Evolutionary conservation across 2,797 vertebrate species (phyloP).

Genomic region (Sebastes matsubarae): DNA sequence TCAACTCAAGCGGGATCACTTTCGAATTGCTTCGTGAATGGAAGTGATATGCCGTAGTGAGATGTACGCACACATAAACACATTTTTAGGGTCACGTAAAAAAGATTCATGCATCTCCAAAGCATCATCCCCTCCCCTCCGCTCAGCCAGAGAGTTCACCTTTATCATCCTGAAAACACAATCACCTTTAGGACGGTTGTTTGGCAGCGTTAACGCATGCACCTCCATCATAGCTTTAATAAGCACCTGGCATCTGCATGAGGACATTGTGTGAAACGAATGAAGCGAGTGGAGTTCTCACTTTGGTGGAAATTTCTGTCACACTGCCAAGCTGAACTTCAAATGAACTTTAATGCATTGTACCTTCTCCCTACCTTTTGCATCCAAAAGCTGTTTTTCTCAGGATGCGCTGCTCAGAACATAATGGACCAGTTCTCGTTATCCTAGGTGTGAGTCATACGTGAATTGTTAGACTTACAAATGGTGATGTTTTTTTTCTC

Average conservation of each 20-base stretch:
- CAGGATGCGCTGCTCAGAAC: background rate
- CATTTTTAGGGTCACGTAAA: background rate
- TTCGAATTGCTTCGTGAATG: slow-evolving; percentile 40
- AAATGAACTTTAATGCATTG: slow-evolving; percentile 37
- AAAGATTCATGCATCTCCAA: background rate
- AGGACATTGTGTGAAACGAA: slow-evolving; percentile 2
- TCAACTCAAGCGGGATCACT: slow-evolving; percentile 37
- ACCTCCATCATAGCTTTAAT: slow-evolving; percentile 2
- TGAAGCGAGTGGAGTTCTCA: background rate
- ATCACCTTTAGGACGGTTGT: background rate
- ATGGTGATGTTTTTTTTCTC: slow-evolving; percentile 10
- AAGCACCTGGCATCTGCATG: background rate
- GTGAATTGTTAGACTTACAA: slow-evolving; percentile 36
- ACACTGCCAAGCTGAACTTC: slow-evolving; percentile 34
- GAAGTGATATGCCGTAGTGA: background rate
- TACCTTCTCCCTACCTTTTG: slow-evolving; percentile 11
- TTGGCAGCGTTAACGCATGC: background rate
- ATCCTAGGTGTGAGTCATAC: slow-evolving; percentile 39
- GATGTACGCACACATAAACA: background rate
- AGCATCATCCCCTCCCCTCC: background rate
- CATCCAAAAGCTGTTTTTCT: slow-evolving; percentile 34
- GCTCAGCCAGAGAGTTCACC: background rate
- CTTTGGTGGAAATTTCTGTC: slow-evolving; percentile 9
- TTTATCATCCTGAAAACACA: slow-evolving; percentile 2
- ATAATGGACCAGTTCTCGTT: slow-evolving; percentile 26